A percentile compares a stretch with the other conserved stretches of the same genome.
phyloP scores from a whole-genome alignment of 2,888 invertebrate species.

The Drosophila leonis region DNA sequence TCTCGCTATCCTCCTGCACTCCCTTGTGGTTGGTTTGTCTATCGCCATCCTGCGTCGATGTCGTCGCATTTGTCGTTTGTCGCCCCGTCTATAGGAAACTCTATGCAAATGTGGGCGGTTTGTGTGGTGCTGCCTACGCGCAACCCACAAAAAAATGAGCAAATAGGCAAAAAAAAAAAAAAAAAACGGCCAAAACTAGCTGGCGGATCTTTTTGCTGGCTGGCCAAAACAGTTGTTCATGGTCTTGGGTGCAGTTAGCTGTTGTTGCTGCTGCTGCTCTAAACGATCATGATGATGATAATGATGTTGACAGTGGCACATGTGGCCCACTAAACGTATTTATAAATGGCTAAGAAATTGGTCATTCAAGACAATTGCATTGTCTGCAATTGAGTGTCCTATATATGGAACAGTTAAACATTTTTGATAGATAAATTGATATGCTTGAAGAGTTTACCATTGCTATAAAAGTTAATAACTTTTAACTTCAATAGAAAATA shows the following conservation, averaged over 20 bases:
- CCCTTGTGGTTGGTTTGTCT: constrained; percentile 25
- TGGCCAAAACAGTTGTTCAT: constrained; percentile 38
- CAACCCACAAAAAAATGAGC: constrained; percentile 66
- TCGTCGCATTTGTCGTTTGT: constrained; percentile 76
- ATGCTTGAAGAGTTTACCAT: neutral
- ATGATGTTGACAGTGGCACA: constrained; percentile 39
- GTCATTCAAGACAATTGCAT: constrained; percentile 21
- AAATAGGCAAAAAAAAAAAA: constrained; percentile 2
- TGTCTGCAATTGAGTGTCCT: constrained; percentile 14
- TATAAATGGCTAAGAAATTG: constrained; percentile 24
- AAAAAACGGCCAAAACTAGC: constrained; percentile 43
- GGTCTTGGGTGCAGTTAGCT: constrained; percentile 49
- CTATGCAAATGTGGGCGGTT: constrained; percentile 75
- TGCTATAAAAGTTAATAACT: neutral
- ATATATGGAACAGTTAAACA: neutral
- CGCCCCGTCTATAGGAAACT: constrained; percentile 70
- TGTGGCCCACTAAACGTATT: constrained; percentile 51
- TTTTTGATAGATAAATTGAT: neutral
- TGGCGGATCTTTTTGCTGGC: constrained; percentile 42
- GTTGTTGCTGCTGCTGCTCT: constrained; percentile 8
- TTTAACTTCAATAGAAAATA: neutral
- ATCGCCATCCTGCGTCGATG: constrained; percentile 46
- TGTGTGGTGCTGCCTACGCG: constrained; percentile 70
- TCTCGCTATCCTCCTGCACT: constrained; percentile 4
- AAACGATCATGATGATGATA: constrained; percentile 26